Conservation (phyloP, 2,113 vertebrate genomes). For the Tretioscincus oriximinensis region DNA sequence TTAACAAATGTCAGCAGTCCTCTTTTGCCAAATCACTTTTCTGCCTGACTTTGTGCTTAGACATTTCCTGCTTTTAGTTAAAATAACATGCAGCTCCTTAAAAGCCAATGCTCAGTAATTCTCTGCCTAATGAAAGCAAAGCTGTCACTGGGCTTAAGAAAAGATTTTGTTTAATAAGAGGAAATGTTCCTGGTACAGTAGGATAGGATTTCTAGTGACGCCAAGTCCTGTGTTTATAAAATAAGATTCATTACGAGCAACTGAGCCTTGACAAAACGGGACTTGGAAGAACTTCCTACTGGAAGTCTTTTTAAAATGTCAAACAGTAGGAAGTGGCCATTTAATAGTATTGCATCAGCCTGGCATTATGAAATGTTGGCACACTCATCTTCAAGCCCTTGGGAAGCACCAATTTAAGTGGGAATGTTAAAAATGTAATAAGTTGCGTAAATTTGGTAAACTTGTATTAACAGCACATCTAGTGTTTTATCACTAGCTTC, state of each 20-base stretch:
- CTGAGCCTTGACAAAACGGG: not conserved
- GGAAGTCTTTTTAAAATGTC: not conserved
- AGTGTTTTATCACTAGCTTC: too few species aligned
- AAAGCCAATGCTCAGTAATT: constrained; percentile 23
- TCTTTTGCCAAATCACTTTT: constrained; percentile 25
- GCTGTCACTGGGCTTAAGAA: constrained; percentile 46
- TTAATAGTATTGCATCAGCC: not conserved
- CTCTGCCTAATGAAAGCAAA: constrained; percentile 39
- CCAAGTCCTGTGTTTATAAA: accelerated
- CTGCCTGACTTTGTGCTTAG: not conserved
- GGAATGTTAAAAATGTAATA: too few species aligned
- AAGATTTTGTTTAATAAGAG: not conserved
- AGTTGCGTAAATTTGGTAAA: not conserved
- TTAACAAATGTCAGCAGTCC: constrained; percentile 20
- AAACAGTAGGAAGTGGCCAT: not conserved
- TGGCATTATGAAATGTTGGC: not conserved
- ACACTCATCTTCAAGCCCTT: not conserved
- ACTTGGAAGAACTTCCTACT: not conserved
- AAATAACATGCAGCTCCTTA: constrained; percentile 5
- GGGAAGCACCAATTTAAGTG: not conserved
- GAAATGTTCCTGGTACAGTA: accelerated
- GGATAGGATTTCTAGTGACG: not conserved
- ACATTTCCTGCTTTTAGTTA: constrained; percentile 57
- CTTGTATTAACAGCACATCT: not conserved
- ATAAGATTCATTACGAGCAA: not conserved